Evolutionary conservation across 2,888 invertebrate genomes (phyloP).

Genomic region (Leptothorax acervorum): DNA sequence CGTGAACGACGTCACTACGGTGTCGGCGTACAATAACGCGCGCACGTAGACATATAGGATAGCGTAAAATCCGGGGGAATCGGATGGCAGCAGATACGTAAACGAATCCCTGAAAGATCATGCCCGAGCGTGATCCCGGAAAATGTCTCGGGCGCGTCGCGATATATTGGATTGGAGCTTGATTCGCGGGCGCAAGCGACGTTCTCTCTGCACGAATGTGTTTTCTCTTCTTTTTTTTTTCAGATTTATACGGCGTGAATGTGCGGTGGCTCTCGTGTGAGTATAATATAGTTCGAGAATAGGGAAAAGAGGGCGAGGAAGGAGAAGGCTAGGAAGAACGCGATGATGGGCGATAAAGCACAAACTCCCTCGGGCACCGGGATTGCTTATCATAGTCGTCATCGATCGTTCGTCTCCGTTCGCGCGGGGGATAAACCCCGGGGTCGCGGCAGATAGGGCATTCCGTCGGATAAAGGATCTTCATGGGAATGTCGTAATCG

Average conservation of each 20-base stretch:
- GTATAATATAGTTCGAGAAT: conserved; percentile 29
- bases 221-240: background rate
- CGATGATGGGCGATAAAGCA: conserved; percentile 53
- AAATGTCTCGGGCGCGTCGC: conserved; percentile 27
- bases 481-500: conserved; percentile 6
- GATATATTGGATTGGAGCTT: conserved; percentile 28
- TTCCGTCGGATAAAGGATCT: conserved; percentile 15
- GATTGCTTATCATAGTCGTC: conserved; percentile 56
- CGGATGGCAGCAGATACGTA: conserved; percentile 29
- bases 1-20: background rate
- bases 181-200: conserved; percentile 5
- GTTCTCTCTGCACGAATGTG: background rate
- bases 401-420: conserved; percentile 48
- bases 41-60: background rate
- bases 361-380: conserved; percentile 22
- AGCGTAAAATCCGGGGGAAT: conserved; percentile 7
- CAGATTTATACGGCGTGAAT: conserved; percentile 10
- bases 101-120: conserved; percentile 40
- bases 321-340: conserved; percentile 13
- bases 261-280: background rate
- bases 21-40: background rate
- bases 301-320: background rate
- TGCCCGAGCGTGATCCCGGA: conserved; percentile 21
- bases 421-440: conserved; percentile 28
- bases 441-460: conserved; percentile 17